Evolutionary conservation across 2,888 invertebrate species (phyloP).

Genomic region (Phyto melanocephala): DNA sequence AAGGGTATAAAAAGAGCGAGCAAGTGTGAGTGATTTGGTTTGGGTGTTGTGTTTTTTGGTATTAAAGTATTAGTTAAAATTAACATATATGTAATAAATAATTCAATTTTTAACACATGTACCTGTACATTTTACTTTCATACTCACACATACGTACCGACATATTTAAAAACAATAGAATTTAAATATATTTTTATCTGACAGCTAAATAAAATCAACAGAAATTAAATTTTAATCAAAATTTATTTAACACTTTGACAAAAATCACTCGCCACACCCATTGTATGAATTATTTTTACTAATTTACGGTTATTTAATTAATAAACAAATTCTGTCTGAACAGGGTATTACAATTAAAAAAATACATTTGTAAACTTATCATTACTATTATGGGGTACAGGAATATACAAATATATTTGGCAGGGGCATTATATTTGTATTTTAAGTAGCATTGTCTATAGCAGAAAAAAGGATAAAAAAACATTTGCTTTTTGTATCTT

Average conservation of each 20-base stretch:
- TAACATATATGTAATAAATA: constrained; percentile 54
- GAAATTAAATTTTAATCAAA: not conserved
- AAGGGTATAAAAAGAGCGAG: constrained; percentile 4
- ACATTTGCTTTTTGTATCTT: no score
- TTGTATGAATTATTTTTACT: no score
- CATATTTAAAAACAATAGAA: constrained; percentile 4
- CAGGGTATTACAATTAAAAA: no score
- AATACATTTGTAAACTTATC: no score
- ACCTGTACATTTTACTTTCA: not conserved
- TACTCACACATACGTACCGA: not conserved
- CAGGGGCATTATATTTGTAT: no score
- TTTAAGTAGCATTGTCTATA: no score
- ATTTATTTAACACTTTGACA: constrained; percentile 10
- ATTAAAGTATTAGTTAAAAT: constrained; percentile 34
- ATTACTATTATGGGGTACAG: no score
- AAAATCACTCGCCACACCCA: no score
- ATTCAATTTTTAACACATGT: constrained; percentile 33
- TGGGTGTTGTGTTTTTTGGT: constrained; percentile 4
- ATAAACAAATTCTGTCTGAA: no score
- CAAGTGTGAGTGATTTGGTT: constrained; percentile 25
- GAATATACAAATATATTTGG: no score
- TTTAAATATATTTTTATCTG: constrained; percentile 8
- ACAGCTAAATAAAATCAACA: constrained; percentile 19
- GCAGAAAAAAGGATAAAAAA: no score
- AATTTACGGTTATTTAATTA: no score